Evolutionary conservation across 2,888 invertebrate genomes (phyloP), one percentile per base, ranked within the genome.

Genomic region (Alloplasta piceator): DNA sequence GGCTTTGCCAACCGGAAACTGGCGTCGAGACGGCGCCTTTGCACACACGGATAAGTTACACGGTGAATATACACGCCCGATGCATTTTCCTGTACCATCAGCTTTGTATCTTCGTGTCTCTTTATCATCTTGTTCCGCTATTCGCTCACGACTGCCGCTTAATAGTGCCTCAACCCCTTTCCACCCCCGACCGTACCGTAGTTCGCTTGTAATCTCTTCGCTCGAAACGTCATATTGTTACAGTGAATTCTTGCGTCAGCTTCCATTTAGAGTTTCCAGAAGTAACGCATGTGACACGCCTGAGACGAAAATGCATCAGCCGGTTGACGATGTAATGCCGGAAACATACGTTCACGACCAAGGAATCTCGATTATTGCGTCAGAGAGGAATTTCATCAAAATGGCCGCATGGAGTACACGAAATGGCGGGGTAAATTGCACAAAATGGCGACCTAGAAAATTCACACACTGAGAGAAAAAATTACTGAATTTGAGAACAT

Each of bases 1-100:
- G 63, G 73, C 73, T 77, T 68, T 70, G 68, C 73, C 80, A 77
- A 80, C 77, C 80, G 80, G 80, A 81, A 81, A 70, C 80, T 52
- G 39, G 80, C 80, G 80, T 77, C 80, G 80, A 81, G 80, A 81
- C 80, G 80, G 80, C 80, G 80, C 77, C 80, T 81, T 74, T 78
- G 77, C 73, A 77, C 68, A 81, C 77, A 60, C 73, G 77, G 64
- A 73, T 77, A 81, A 77, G 68, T 26, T 77, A 80, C 73, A 56
- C 26, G 66, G 72, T 76, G 80, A 66, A 78, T 72, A 61, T 52
- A 46, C 52, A 48, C 46, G 46, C 46, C 14, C 60, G 63, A 72
- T 68, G 76, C 76, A 76, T 72, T 72, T 63, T 52, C n/a, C 55
- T 63, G 55, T 43, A 67, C 16, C 80, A 39, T 61, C 71, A 71